Percentiles rank a stretch among this genome's conserved stretches.
phyloP scores from a whole-genome alignment of 1,140 invertebrate genomes.

The Zaprionus nigranus region DNA sequence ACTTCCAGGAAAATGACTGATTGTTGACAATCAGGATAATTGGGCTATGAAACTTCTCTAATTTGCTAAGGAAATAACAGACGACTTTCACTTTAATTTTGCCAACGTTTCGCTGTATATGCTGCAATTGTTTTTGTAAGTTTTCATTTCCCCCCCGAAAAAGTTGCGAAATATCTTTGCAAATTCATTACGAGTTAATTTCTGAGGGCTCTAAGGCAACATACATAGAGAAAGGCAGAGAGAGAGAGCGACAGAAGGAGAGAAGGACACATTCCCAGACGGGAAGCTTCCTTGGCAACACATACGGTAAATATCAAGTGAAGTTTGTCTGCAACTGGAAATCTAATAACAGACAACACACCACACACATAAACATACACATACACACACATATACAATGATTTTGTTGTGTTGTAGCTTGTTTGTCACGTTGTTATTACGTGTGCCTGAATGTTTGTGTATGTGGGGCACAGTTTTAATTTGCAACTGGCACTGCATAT shows the following conservation, averaged over 20 bases:
- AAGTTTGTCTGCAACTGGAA: conserved; percentile 68
- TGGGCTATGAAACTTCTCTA: conserved; percentile 7
- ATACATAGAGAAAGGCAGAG: neutral
- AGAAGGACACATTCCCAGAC: neutral
- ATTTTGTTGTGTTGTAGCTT: conserved; percentile 39
- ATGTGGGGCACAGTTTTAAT: conserved; percentile 61
- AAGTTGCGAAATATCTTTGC: neutral
- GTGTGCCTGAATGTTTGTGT: conserved; percentile 5
- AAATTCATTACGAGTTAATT: conserved; percentile 8
- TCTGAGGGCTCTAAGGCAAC: neutral
- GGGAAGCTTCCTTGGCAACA: conserved; percentile 25
- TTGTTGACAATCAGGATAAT: neutral
- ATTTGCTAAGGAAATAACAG: neutral
- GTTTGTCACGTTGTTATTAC: conserved; percentile 37
- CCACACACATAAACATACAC: conserved; percentile 50
- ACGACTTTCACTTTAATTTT: neutral
- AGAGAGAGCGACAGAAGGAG: neutral
- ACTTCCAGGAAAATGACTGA: neutral
- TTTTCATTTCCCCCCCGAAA: conserved; percentile 1
- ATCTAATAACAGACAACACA: conserved; percentile 70
- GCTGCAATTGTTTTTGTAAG: neutral
- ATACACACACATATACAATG: conserved; percentile 63
- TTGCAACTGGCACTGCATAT: conserved; percentile 70
- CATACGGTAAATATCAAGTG: conserved; percentile 55
- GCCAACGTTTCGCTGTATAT: neutral